Evolutionary conservation across 2,113 vertebrate species (phyloP), one percentile per base, ranked within the genome.

Genomic region (Macrotus californicus): DNA sequence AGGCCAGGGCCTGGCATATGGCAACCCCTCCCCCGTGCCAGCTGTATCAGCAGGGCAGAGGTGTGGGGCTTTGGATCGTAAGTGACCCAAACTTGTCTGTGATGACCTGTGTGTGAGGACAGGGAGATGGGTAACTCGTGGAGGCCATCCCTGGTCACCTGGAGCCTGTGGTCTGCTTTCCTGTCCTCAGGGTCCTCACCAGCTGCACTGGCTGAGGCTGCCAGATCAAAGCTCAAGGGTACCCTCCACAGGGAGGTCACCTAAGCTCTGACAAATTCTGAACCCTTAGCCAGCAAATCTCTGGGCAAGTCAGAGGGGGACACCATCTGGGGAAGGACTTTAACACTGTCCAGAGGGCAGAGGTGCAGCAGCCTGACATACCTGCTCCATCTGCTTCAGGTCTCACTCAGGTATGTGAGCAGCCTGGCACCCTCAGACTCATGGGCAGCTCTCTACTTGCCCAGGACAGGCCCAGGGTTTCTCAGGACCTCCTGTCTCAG

Each of bases 1-100:
- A 84, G 85, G 36, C 43, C 48, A 46, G 46, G 34, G 22, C 14
- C 34, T 66, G n/a, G 26, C 5, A 0, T 2, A 0, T 3, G 6
- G 22, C 21, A 7, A 84, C 4, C 39, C 26, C 22, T 56, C 21
- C 24, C 4, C 67, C 41, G 10, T 8, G 52, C 59, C 15, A 15
- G 9, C 5, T 81, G 6, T 36, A 29, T 48, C 41, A 31, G 54
- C 81, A 82, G 67, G 43, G 22, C 46, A 29, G 77, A 50, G 54
- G 36, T 19, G 19, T 46, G 72, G 69, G 54, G 50, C 34, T 70
- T 91, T 36, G 46, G 9, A 6, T 66, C 61, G 5, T 67, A 9
- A 64, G 83, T 34, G 9, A 31, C 24, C 15, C n/a, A 9, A 39
- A 18, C 69, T 70, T 82, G 41, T 26, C 76, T 85, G 15, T 26